phyloP scores from a whole-genome alignment of 2,888 invertebrate genomes.

The Ferrisia virgata region DNA sequence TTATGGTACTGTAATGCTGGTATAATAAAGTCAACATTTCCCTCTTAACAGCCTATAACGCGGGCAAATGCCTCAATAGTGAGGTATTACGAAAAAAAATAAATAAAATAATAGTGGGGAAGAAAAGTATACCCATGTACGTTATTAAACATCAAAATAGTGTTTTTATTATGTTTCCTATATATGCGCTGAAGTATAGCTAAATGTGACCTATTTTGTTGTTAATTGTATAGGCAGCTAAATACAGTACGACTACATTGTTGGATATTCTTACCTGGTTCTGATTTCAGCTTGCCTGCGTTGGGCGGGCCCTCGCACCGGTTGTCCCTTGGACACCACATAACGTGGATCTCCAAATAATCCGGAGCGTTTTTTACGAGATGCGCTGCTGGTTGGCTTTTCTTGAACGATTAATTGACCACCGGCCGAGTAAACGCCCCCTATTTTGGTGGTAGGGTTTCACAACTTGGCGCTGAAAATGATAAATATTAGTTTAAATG shows the following conservation, averaged over 20 bases:
- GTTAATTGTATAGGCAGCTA: background rate
- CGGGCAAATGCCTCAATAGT: background rate
- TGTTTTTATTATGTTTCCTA: background rate
- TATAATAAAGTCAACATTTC: background rate
- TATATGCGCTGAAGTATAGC: background rate
- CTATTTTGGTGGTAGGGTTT: conserved; percentile 50
- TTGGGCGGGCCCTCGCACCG: conserved; percentile 29
- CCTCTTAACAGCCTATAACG: background rate
- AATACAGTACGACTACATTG: background rate
- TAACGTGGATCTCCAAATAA: conserved; percentile 43
- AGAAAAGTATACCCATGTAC: background rate
- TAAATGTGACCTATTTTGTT: background rate
- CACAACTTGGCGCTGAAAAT: background rate
- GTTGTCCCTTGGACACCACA: conserved; percentile 38
- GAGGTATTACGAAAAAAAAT: background rate
- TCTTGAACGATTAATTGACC: conserved; percentile 53
- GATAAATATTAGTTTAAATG: background rate
- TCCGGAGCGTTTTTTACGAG: conserved; percentile 7
- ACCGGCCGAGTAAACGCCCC: conserved; percentile 55
- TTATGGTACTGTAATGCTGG: background rate
- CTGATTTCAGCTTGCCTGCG: conserved; percentile 38
- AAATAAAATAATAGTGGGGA: background rate
- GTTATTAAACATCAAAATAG: background rate
- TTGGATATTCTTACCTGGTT: conserved; percentile 28
- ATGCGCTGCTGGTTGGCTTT: conserved; percentile 31